Evolutionary conservation across 2,888 invertebrate species (phyloP).

Genomic region (Acleris laterana): DNA sequence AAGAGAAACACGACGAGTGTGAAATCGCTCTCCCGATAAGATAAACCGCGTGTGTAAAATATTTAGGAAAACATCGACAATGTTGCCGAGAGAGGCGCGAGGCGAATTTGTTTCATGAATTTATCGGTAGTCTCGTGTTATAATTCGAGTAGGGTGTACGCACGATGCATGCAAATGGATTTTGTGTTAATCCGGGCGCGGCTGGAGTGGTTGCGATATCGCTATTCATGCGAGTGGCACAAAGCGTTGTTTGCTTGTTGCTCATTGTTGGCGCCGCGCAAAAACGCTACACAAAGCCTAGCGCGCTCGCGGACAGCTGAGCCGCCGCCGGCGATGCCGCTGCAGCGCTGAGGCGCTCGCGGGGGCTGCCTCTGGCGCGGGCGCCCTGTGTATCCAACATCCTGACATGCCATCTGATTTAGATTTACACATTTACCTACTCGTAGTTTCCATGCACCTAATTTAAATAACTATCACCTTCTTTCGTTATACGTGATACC

Average conservation of each 20-base stretch:
- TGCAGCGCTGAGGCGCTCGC: conserved; percentile 14
- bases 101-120: conserved; percentile 45
- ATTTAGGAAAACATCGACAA: conserved; percentile 48
- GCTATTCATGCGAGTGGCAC: conserved; percentile 75
- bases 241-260: conserved; percentile 79
- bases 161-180: conserved; percentile 71
- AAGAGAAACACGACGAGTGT: conserved; percentile 65
- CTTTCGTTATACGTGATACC: too few species aligned
- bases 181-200: conserved; percentile 69
- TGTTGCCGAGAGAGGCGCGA: conserved; percentile 45
- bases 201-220: conserved; percentile 54
- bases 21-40: conserved; percentile 66
- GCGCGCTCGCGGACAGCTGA: conserved; percentile 70
- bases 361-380: conserved; percentile 11
- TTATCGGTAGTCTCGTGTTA: conserved; percentile 29
- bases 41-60: conserved; percentile 53
- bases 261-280: conserved; percentile 68
- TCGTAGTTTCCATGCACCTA: too few species aligned
- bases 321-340: conserved; percentile 36
- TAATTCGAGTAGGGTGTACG: conserved; percentile 46
- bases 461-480: too few species aligned
- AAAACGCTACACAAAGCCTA: conserved; percentile 67
- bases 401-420: background rate
- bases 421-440: background rate
- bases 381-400: background rate